Base-by-base conservation (phyloP, 1,140 invertebrate species). In the Gryllus bimaculatus region DNA sequence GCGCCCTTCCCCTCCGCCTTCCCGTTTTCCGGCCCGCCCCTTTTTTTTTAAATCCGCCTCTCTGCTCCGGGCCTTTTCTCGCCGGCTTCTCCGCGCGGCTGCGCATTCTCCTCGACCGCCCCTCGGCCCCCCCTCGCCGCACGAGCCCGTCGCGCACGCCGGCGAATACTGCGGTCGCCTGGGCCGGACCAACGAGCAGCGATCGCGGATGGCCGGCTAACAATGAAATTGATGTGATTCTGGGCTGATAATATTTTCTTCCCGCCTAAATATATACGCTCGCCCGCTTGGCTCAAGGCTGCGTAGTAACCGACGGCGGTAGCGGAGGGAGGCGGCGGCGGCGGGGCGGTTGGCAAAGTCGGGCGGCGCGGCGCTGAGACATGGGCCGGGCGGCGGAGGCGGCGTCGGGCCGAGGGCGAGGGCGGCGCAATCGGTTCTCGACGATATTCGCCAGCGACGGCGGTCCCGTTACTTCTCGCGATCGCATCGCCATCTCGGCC, bases 161-260 rank as follows among this genome's bases (percentile, higher is more conserved):
- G 54, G 2, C 54, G 54, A 66, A 66, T 66, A 66, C 54, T 66
- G 54, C 54, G 54, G 10, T 18, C 54, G 54, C 54, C 54, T 66
- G 54, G n/a, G n/a, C n/a, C 54, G 54, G 54, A 66, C 54, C n/a
- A n/a, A 66, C 54, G 54, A 66, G 54, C 54, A 66, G 54, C 54
- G 7, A n/a, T n/a, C 54, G 10, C 54, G 54, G 54, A 66, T 66
- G 54, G 54, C 10, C 54, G 18, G 54, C 54, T 66, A 66, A 66
- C 54, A 66, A 66, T 66, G 54, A 66, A 66, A 66, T 66, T n/a
- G 54, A 66, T 66, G 54, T 18, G 54, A 66, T 66, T 66, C n/a
- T 66, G 54, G 54, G 54, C 54, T 66, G 54, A 66, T 66, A 66
- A 66, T 66, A 66, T 66, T 66, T n/a, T n/a, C n/a, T n/a, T n/a